phyloP scores from a whole-genome alignment of 2,113 vertebrate genomes.

The Hassar affinis region DNA sequence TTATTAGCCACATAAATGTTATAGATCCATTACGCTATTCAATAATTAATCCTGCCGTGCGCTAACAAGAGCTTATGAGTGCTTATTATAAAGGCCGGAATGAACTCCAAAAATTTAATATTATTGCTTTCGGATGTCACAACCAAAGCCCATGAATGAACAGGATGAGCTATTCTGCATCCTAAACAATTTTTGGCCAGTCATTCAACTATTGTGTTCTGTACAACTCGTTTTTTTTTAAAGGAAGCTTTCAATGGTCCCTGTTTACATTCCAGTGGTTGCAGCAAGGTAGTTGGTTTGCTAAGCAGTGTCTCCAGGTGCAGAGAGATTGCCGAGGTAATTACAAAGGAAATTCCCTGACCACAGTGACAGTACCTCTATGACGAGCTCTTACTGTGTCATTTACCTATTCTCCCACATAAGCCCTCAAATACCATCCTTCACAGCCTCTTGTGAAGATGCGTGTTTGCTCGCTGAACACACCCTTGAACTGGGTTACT shows the following conservation, averaged over 20 bases:
- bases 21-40: conserved; percentile 22
- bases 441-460: conserved; percentile 44
- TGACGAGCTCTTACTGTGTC: conserved; percentile 56
- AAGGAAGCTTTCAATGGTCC: conserved; percentile 50
- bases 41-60: neutral
- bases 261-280: conserved; percentile 60
- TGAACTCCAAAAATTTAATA: neutral
- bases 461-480: conserved; percentile 42
- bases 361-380: conserved; percentile 54
- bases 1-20: conserved; percentile 5
- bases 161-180: conserved; percentile 21
- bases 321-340: conserved; percentile 53
- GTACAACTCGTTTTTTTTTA: conserved; percentile 32
- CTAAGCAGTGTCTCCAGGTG: conserved; percentile 57
- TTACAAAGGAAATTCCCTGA: conserved; percentile 60
- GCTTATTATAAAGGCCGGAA: neutral
- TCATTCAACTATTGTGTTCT: conserved; percentile 11
- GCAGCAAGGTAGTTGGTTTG: conserved; percentile 55
- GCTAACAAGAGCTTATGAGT: neutral
- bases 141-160: conserved; percentile 19
- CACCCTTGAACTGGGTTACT: conserved; percentile 45
- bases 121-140: conserved; percentile 13
- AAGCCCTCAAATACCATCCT: conserved; percentile 57
- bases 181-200: conserved; percentile 18
- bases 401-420: conserved; percentile 59